A percentile compares a stretch with the other conserved stretches of the same genome.
Evolutionary conservation across 2,113 vertebrate genomes (phyloP).

Genomic region (Ia io): DNA sequence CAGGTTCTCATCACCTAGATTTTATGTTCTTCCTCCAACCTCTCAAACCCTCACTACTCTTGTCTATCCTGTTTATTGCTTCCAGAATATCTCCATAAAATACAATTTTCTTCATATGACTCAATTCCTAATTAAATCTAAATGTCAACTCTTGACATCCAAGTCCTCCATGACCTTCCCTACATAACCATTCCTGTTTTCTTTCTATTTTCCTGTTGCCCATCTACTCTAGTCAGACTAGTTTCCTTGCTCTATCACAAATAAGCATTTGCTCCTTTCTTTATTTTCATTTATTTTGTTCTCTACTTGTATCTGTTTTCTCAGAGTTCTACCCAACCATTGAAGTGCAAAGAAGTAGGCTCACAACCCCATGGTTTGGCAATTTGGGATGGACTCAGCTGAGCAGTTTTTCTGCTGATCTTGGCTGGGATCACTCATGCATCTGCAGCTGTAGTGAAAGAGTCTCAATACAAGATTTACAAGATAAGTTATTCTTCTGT

Average conservation of each 20-base stretch:
- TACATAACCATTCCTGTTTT: background rate
- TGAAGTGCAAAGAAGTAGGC: too few relatives aligned
- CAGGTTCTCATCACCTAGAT: background rate
- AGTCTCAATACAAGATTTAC: background rate
- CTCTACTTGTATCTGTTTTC: background rate
- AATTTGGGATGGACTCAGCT: too few relatives aligned
- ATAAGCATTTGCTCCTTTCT: background rate
- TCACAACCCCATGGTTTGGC: too few relatives aligned
- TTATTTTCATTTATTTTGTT: background rate
- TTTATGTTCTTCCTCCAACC: background rate
- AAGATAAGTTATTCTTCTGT: background rate
- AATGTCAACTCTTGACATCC: background rate
- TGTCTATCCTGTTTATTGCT: background rate
- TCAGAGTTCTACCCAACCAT: background rate
- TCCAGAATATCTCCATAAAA: background rate
- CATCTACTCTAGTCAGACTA: background rate
- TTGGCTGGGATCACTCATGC: too few relatives aligned
- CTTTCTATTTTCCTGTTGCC: background rate
- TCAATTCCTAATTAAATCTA: slow-evolving; percentile 17
- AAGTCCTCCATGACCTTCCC: background rate
- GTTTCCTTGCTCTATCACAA: background rate
- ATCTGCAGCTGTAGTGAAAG: background rate
- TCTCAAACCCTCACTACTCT: background rate
- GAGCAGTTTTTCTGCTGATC: too few relatives aligned
- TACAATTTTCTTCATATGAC: background rate